Evolutionary conservation across 92 coral and sea anemone species (phyloP), one percentile per base, ranked within the genome.

Genomic region (Montipora capitata): DNA sequence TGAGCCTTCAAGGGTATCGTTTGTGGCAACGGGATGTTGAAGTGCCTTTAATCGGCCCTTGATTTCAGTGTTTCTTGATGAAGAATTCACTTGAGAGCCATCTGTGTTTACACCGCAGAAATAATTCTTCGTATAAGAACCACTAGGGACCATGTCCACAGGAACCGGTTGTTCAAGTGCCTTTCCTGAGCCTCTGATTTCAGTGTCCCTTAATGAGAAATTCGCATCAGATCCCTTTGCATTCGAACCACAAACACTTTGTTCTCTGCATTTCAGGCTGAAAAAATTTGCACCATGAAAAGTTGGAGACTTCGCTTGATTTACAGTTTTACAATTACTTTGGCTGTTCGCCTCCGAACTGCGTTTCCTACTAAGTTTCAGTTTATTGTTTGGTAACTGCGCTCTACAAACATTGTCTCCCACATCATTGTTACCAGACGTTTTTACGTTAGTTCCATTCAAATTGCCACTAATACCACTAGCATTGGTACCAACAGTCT

Each of bases 301-400:
- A 16, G 68, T 20, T 18, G 40, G 7, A 4, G 87, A n/a, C 38
- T 57, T 72, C 7, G 41, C 56, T 11, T 11, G 70, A 15, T 12
- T 44, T 17, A 15, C 20, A 7, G 51, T 20, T 51, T 65, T 14
- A 20, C 5, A 6, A 18, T 14, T 43, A 4, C 1, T 56, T 27
- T 81, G 39, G 3, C 1, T 8, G 49, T 81, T 81, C 42, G 44
- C 48, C 10, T 44, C 67, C 44, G 80, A 72, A 12, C 80, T 41
- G 16, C 87, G 80, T 59, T 83, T 83, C 39, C 56, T 16, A 35
- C 87, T 83, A 4, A 83, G 72, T 38, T 83, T 83, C 1, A 59
- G 61, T 64, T 72, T 83, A 35, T 83, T 48, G 52, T 48, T 83
- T 13, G 87, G 87, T 11, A 72, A 54, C 49, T 79, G 80, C 39